Conservation (phyloP, 2,888 invertebrate genomes). For the Priocnemis perturbator region DNA sequence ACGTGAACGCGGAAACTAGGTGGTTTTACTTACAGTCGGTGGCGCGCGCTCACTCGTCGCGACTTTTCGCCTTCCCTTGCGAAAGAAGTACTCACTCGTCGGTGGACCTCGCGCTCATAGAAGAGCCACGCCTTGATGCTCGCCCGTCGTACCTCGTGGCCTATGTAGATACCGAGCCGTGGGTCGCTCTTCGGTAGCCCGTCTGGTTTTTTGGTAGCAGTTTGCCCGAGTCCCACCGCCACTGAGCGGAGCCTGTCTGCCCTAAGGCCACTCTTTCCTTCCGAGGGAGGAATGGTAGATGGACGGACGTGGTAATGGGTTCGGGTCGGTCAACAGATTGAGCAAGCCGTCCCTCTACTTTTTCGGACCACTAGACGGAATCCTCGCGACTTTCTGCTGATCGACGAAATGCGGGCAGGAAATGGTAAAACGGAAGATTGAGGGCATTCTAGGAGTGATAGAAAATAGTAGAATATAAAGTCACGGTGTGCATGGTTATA, state of each 20-base stretch:
- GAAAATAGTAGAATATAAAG: too few relatives aligned
- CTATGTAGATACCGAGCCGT: slow-evolving; percentile 51
- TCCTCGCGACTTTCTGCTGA: not conserved
- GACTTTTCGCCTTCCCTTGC: too few relatives aligned
- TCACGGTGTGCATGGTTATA: too few relatives aligned
- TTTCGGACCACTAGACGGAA: not conserved
- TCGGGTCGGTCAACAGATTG: slow-evolving; percentile 20
- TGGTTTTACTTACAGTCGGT: too few relatives aligned
- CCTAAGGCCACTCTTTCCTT: slow-evolving; percentile 62
- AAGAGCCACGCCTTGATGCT: slow-evolving; percentile 40
- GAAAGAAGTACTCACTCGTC: too few relatives aligned
- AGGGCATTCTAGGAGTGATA: too few relatives aligned
- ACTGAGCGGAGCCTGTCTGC: slow-evolving; percentile 55
- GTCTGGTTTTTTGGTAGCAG: slow-evolving; percentile 73
- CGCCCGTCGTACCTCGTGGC: slow-evolving; percentile 23
- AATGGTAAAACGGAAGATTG: not conserved
- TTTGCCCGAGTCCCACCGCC: slow-evolving; percentile 58
- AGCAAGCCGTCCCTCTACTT: not conserved
- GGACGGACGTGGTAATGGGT: slow-evolving; percentile 46
- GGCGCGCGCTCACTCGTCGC: too few relatives aligned
- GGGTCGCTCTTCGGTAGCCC: slow-evolving; percentile 68
- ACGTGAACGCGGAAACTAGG: too few relatives aligned
- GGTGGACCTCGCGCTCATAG: slow-evolving; percentile 20
- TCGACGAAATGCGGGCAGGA: not conserved
- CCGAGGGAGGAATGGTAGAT: slow-evolving; percentile 56